These are phyloP conservation scores for Psittacula derbiana DNA, from an alignment of 2,797 vertebrate genomes.

Conservation along the genomic window DNA sequence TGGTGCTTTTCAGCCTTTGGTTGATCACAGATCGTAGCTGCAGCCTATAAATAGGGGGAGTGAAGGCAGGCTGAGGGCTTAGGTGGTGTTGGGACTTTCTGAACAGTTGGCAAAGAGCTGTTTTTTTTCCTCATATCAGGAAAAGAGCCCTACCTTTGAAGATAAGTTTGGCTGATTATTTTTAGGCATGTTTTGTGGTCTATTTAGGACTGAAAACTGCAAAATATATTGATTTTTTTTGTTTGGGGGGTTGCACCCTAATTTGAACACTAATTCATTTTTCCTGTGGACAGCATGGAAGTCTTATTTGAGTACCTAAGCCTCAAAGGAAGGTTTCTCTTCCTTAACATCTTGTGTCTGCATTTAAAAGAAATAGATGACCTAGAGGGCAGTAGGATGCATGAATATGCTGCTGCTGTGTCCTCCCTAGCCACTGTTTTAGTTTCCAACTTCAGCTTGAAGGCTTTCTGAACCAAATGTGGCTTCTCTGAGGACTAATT, in stretches of 20 bases:
- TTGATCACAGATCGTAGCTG: neutral
- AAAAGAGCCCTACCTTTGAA: neutral
- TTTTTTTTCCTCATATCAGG: neutral
- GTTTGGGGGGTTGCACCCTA: fast-evolving
- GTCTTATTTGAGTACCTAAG: neutral
- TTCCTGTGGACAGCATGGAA: neutral
- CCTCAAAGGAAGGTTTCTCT: neutral
- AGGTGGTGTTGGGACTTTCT: neutral
- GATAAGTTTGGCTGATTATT: neutral
- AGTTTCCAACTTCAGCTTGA: neutral
- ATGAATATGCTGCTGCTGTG: neutral
- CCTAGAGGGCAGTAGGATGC: neutral
- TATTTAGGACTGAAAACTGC: neutral
- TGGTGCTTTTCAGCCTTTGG: neutral
- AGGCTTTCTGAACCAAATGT: neutral
- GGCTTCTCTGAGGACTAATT: neutral
- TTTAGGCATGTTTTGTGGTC: neutral
- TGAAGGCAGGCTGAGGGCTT: neutral
- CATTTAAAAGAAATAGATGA: neutral
- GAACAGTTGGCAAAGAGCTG: neutral
- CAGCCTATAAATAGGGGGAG: neutral
- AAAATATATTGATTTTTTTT: neutral
- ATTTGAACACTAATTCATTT: neutral
- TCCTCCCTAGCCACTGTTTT: neutral
- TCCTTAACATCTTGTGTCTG: neutral